Conservation (phyloP, 2,113 vertebrate genomes). For the Tupaia chinensis region DNA sequence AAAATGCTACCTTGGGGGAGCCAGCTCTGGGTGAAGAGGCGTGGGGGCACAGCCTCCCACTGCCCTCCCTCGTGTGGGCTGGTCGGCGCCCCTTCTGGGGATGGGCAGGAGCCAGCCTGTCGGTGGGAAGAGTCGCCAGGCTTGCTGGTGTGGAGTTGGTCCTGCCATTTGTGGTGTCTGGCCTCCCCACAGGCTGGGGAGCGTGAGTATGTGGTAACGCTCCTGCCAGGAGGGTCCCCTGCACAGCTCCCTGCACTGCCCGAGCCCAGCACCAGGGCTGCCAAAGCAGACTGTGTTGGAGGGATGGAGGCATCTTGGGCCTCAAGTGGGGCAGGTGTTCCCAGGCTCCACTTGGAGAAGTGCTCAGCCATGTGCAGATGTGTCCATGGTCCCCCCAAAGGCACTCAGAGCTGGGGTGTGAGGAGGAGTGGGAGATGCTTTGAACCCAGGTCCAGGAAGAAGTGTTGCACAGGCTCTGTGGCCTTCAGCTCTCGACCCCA, state of each 20-base stretch:
- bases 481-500: rapidly evolving
- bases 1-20: background rate
- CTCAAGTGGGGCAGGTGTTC: background rate
- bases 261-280: background rate
- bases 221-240: background rate
- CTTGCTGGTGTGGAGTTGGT: background rate
- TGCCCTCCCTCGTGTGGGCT: too few relatives aligned
- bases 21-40: too few relatives aligned
- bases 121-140: too few relatives aligned
- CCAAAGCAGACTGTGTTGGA: background rate
- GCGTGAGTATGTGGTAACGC: background rate
- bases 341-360: background rate
- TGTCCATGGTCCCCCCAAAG: too few relatives aligned
- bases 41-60: too few relatives aligned
- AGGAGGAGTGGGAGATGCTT: background rate
- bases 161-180: background rate
- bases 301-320: background rate
- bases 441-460: background rate
- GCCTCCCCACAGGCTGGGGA: background rate
- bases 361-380: background rate
- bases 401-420: background rate
- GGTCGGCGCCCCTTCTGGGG: too few relatives aligned
- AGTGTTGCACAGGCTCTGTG: rapidly evolving
- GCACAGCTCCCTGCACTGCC: background rate
- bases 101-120: background rate